Percentiles rank a stretch among this genome's conserved stretches.
These are phyloP conservation scores for Centropristis striata DNA, from an alignment of 2,113 vertebrate species.

Conservation along the genomic window DNA sequence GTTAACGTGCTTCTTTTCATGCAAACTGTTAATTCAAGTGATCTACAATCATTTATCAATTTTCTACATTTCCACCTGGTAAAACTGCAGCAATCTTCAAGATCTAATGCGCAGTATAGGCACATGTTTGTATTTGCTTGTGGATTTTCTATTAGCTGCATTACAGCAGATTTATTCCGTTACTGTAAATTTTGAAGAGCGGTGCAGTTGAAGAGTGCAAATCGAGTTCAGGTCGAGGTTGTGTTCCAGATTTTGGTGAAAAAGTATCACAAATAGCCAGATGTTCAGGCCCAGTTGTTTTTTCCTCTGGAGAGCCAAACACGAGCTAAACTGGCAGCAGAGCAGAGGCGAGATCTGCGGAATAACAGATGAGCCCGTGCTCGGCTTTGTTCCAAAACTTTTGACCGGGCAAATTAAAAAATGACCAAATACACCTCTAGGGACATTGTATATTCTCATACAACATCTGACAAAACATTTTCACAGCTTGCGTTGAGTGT, in stretches of 20 bases:
- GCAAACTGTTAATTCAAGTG: no score
- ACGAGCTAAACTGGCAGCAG: constrained; percentile 4
- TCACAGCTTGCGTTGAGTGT: background rate
- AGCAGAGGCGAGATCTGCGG: background rate
- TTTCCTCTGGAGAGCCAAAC: constrained; percentile 33
- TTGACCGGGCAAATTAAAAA: constrained; percentile 9
- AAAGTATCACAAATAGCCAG: constrained; percentile 37
- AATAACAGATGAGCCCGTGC: background rate
- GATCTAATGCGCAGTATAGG: background rate
- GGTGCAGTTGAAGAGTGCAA: constrained; percentile 5
- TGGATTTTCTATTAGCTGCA: background rate
- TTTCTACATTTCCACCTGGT: background rate
- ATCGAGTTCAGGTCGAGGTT: constrained; percentile 9
- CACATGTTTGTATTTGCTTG: background rate
- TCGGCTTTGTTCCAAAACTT: background rate
- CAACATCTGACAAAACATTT: constrained; percentile 30
- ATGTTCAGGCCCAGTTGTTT: constrained; percentile 29
- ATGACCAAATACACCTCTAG: background rate
- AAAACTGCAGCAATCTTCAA: background rate
- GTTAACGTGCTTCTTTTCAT: no score
- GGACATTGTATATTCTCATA: background rate
- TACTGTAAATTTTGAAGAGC: background rate
- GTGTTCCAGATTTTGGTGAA: constrained; percentile 18
- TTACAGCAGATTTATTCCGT: background rate
- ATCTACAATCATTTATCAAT: background rate